Evolutionary conservation across 2,113 vertebrate species (phyloP).

Genomic region (Anser cygnoides): DNA sequence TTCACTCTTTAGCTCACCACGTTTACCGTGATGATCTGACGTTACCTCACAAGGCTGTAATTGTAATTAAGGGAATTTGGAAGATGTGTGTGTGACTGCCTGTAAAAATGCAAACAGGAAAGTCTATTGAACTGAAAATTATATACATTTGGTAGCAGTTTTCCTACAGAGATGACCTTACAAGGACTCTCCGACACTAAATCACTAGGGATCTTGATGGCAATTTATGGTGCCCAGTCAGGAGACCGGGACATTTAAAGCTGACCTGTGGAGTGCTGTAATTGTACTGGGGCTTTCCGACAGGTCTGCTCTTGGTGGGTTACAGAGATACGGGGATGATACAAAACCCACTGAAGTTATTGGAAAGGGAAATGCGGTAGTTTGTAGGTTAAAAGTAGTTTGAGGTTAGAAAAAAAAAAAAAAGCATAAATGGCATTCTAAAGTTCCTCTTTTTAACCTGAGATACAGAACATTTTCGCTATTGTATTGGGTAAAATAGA

Average conservation of each 20-base stretch:
- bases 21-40: neutral
- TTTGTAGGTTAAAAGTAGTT: neutral
- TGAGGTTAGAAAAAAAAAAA: neutral
- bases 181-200: neutral
- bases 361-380: neutral
- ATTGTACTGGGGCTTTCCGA: neutral
- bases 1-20: neutral
- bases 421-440: neutral
- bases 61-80: neutral
- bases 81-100: neutral
- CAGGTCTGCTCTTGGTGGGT: neutral
- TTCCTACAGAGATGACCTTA: neutral
- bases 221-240: neutral
- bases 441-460: neutral
- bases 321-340: neutral
- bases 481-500: neutral
- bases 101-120: neutral
- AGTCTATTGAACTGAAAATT: neutral
- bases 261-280: neutral
- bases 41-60: neutral
- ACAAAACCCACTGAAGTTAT: neutral
- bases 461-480: neutral
- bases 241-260: neutral
- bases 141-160: neutral
- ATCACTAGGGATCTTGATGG: neutral